phyloP scores from a whole-genome alignment of 2,113 vertebrate genomes.

The Rhadina sibilatrix region DNA sequence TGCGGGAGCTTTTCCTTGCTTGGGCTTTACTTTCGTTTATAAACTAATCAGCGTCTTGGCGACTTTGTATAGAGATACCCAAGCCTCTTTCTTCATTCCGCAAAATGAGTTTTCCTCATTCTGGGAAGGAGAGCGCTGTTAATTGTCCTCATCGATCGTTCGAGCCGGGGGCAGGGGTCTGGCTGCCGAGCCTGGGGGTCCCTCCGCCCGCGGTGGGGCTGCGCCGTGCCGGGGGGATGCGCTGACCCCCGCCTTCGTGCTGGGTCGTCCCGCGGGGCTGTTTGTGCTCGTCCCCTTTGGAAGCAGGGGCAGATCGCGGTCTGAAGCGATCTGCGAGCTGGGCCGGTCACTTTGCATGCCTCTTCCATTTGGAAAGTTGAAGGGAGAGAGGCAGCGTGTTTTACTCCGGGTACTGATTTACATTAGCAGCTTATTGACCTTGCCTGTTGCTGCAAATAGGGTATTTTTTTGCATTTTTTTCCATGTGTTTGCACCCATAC shows the following conservation, averaged over 20 bases:
- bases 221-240: neutral
- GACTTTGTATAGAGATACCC: neutral
- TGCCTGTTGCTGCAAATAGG: neutral
- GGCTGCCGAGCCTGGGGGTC: rapidly evolving
- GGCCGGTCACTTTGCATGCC: neutral
- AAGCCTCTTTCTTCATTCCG: neutral
- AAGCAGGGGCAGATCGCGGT: neutral
- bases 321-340: neutral
- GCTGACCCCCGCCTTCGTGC: rapidly evolving
- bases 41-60: neutral
- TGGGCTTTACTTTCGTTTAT: neutral
- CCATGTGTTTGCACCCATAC: rapidly evolving
- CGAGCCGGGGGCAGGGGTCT: neutral
- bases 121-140: neutral
- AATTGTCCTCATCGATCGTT: rapidly evolving
- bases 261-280: neutral
- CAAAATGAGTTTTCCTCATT: neutral
- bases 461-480: neutral
- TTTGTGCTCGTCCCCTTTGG: neutral
- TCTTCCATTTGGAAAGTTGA: neutral
- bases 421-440: conserved; percentile 4
- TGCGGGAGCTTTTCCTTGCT: neutral
- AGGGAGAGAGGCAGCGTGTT: neutral
- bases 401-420: neutral
- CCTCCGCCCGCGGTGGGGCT: rapidly evolving